Conservation (phyloP, 2,797 vertebrate species). For the Characodon lateralis region DNA sequence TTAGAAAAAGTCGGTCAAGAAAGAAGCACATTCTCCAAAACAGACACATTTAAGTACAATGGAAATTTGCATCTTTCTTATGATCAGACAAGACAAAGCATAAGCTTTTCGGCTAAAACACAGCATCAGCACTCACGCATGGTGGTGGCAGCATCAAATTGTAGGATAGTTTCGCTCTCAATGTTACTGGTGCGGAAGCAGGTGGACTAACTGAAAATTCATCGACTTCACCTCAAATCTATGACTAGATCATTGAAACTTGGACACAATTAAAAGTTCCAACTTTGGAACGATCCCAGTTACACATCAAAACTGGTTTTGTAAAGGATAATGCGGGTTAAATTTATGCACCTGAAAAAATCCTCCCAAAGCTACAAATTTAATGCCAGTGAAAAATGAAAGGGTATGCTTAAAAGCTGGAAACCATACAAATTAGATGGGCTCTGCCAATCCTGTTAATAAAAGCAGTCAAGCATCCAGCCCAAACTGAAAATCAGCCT, state of each 20-base stretch:
- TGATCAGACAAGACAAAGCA: too few relatives aligned
- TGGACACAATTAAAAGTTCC: background rate
- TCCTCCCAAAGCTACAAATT: background rate
- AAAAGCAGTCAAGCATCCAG: background rate
- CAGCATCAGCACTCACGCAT: too few relatives aligned
- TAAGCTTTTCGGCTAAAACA: too few relatives aligned
- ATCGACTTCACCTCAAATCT: too few relatives aligned
- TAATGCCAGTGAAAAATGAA: background rate
- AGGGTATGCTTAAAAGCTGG: background rate
- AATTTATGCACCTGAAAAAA: background rate
- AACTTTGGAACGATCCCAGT: background rate
- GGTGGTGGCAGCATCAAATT: too few relatives aligned
- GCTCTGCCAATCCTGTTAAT: background rate
- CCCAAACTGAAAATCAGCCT: conserved; percentile 25
- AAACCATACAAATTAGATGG: background rate
- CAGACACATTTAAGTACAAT: too few relatives aligned
- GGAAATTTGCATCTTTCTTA: too few relatives aligned
- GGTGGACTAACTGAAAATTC: too few relatives aligned
- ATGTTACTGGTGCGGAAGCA: too few relatives aligned
- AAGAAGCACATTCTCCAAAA: too few relatives aligned
- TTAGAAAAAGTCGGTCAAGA: too few relatives aligned
- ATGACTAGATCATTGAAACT: background rate
- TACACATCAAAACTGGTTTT: background rate
- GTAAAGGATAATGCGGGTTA: background rate
- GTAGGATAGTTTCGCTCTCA: too few relatives aligned